These are phyloP conservation scores for Scotopteryx bipunctaria DNA, from an alignment of 2,888 invertebrate genomes.

Conservation along the genomic window DNA sequence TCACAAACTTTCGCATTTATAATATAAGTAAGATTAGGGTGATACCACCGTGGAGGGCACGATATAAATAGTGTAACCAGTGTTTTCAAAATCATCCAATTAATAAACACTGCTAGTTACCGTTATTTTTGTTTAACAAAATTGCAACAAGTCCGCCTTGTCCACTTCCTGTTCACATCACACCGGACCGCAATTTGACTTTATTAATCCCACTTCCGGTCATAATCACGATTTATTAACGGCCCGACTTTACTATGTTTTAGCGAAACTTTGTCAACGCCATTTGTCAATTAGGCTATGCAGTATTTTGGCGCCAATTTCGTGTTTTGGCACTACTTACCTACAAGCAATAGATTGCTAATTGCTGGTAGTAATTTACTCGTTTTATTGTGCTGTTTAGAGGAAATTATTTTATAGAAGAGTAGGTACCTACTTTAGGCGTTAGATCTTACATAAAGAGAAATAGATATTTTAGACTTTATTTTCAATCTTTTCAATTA, in stretches of 20 bases:
- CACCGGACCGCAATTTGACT: conserved; percentile 11
- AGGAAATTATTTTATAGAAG: not conserved
- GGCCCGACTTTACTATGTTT: conserved; percentile 4
- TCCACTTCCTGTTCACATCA: conserved; percentile 16
- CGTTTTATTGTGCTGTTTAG: conserved; percentile 1
- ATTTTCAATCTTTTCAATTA: no score
- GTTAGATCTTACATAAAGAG: no score
- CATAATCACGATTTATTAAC: conserved; percentile 12
- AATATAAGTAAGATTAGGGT: no score
- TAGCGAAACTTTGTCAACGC: conserved; percentile 23
- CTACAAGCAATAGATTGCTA: conserved; percentile 17
- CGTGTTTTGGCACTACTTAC: conserved; percentile 25
- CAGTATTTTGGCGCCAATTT: conserved; percentile 24
- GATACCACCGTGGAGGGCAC: no score
- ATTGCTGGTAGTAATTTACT: conserved; percentile 21
- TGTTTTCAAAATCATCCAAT: no score
- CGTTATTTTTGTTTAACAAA: not conserved
- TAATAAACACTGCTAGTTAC: not conserved
- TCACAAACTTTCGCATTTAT: no score
- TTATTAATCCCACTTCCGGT: conserved; percentile 16
- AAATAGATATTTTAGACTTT: no score
- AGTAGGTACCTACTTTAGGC: no score
- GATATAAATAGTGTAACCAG: no score
- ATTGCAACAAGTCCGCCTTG: not conserved
- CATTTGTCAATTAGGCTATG: conserved; percentile 25